Base-by-base conservation (phyloP, 2,888 invertebrate species). In the Barypeithes pellucidus region DNA sequence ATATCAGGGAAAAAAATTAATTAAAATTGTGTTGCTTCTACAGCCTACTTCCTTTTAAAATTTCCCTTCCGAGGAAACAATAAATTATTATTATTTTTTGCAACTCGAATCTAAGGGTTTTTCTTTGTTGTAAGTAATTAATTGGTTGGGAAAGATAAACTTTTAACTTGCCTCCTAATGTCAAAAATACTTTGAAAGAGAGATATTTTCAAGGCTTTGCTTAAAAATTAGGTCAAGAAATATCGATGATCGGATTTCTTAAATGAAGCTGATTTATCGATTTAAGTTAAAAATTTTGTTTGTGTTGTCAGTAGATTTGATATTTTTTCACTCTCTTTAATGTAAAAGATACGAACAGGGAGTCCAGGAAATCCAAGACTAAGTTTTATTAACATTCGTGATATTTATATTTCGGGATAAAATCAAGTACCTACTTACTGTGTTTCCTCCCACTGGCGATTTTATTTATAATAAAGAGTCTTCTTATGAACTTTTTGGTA, bases 21-120 rank as follows among this genome's bases (percentile, higher is more conserved):
- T 57, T 33, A 57, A 52, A 24, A 5, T 57, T 57, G 29, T 57
- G 1, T 29, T n/a, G 16, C 29, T 33, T 57, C 24, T 52, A 20
- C 29, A 3, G 29, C 29, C 29, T 12, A 57, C 11, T 57, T 24
- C 8, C n/a, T 18, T 14, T 57, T 12, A 29, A 57, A 16, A 29
- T 57, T 11, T 29, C 29, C 57, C 29, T 12, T 14, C 24, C 20
- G 1, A 11, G 47, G 20, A 47, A 47, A 43, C 43, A 47, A 47
- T 47, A 20, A 47, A 47, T 47, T 20, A 47, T 47, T 47, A 16
- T 47, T 47, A n/a, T 47, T 45, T 18, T 20, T 29, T 29, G 29
- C 2, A 9, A 12, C 5, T 1, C 20, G 4, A 7, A 47, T 47
- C 20, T 18, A 9, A 20, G n/a, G 20, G 2, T 5, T 47, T 47